Evolutionary conservation across 2,113 vertebrate genomes (phyloP), one percentile per base, ranked within the genome.

Genomic region (Capreolus pygargus): DNA sequence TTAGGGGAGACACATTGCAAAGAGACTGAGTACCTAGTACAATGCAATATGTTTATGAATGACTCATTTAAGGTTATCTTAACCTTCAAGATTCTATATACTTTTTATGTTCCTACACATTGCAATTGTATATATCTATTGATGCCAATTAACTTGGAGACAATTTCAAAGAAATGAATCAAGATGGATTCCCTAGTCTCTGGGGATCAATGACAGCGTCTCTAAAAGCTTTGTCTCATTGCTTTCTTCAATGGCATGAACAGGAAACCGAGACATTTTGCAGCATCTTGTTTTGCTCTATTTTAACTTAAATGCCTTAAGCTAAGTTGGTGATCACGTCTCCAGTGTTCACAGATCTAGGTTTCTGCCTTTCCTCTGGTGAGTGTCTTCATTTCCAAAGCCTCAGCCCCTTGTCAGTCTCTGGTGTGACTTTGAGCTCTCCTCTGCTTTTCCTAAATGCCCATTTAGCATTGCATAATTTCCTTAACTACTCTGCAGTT

Each of bases 401-500:
- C 64, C 79, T 89, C 67, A 47, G 47, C 90, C 43, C 82, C 91
- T 92, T 90, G 55, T 96, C 95, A 96, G 82, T 95, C 96, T 98
- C 98, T 76, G 28, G 76, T 93, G 97, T 97, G 96, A 97, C 97
- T 98, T 98, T 97, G 76, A 96, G 50, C 19, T 98, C 86, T 95
- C 95, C 95, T 97, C 91, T 96, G 76, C 70, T 97, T 74, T 96
- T 97, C 97, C 97, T 98, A 95, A 98, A 97, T 43, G 83, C 96
- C 91, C 97, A 97, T 96, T 98, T 98, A 97, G 98, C 93, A 55
- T 93, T 89, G 93, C 74, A 95, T 97, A 97, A 98, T 98, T 98
- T 98, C 98, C 97, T 98, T 98, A 98, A 98, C 97, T 97, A 95
- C 96, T 89, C 89, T 13, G 86, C 95, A 86, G 55, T 93, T 97